These are phyloP conservation scores for Tiphia femorata DNA, from an alignment of 2,888 invertebrate genomes.

Conservation along the genomic window DNA sequence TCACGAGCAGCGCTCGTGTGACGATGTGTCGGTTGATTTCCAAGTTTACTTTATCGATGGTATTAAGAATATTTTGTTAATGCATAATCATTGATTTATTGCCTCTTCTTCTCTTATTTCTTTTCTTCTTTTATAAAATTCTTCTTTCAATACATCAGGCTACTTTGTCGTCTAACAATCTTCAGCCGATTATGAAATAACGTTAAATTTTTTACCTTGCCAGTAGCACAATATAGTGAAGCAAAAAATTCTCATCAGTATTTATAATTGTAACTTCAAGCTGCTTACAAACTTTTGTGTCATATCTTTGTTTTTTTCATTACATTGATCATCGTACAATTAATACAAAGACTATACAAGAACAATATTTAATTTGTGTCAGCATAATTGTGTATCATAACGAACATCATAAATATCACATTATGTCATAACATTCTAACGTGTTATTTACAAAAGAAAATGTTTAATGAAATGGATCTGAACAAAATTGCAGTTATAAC, in stretches of 20 bases:
- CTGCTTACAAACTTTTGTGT: not conserved
- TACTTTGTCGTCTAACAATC: constrained; percentile 23
- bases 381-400: not conserved
- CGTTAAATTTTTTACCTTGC: constrained; percentile 35
- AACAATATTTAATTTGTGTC: not conserved
- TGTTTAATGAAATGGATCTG: too few relatives aligned
- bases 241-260: constrained; percentile 45
- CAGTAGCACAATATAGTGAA: constrained; percentile 38
- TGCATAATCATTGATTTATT: too few relatives aligned
- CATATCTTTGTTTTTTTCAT: not conserved
- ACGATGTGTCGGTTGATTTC: constrained; percentile 29
- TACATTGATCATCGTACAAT: not conserved
- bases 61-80: too few relatives aligned
- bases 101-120: too few relatives aligned
- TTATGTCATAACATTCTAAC: not conserved
- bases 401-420: not conserved
- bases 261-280: constrained; percentile 48
- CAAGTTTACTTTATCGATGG: too few relatives aligned
- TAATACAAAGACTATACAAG: not conserved
- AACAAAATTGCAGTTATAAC: too few relatives aligned
- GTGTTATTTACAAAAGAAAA: too few relatives aligned
- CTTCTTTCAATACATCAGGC: too few relatives aligned
- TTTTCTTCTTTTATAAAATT: too few relatives aligned
- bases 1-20: constrained; percentile 40
- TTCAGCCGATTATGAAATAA: constrained; percentile 33